Percentiles rank a stretch among this genome's conserved stretches.
Conservation (phyloP, 2,888 invertebrate genomes). For the Sericinus montela region DNA sequence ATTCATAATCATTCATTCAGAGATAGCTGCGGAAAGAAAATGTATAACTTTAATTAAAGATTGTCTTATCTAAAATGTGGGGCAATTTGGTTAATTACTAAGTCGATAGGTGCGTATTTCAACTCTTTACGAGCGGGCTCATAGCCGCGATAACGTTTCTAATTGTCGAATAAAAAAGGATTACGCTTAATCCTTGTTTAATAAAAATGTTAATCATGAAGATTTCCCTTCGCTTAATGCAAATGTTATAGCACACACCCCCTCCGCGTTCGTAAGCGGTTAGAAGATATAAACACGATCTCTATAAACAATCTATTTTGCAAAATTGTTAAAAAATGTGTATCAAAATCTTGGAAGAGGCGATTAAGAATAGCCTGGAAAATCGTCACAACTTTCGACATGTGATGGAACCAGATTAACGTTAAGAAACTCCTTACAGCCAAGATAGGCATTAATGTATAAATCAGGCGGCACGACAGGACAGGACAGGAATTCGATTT, state of each 20-base stretch:
- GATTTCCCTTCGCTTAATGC: conserved; percentile 67
- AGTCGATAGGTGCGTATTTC: conserved; percentile 63
- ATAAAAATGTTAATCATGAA: conserved; percentile 78
- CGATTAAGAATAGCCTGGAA: too few species aligned
- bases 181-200: conserved; percentile 74
- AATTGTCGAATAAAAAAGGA: conserved; percentile 79
- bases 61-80: conserved; percentile 50
- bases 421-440: too few species aligned
- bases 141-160: conserved; percentile 68
- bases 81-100: conserved; percentile 68
- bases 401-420: too few species aligned
- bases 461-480: too few species aligned
- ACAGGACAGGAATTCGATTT: too few species aligned
- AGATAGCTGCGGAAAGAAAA: conserved; percentile 31
- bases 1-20: too few species aligned
- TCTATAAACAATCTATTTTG: too few species aligned
- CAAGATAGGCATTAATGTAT: too few species aligned
- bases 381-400: too few species aligned
- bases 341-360: too few species aligned
- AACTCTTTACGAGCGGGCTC: conserved; percentile 74
- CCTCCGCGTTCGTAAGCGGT: conserved; percentile 43
- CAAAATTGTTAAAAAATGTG: too few species aligned
- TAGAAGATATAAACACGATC: not conserved
- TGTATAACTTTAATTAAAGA: conserved; percentile 48
- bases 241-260: conserved; percentile 55